Conservation (phyloP, 2,797 vertebrate species). For the Ataeniobius toweri region DNA sequence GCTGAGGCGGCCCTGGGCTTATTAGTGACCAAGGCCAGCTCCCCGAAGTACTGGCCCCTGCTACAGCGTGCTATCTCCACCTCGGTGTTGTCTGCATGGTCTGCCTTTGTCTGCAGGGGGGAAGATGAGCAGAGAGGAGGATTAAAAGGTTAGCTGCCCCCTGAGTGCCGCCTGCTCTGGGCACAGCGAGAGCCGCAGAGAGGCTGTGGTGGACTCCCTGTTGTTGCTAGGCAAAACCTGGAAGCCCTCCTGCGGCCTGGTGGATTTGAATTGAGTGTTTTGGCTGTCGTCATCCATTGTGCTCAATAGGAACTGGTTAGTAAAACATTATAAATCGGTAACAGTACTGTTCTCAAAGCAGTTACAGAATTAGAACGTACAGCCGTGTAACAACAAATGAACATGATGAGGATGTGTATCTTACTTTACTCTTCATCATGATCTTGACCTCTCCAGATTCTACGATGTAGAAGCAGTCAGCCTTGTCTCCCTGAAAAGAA, state of each 20-base stretch:
- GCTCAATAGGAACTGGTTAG: constrained; percentile 10
- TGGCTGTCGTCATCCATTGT: constrained; percentile 38
- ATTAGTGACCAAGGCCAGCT: constrained; percentile 97
- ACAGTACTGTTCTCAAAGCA: not conserved
- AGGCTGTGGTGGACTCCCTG: constrained; percentile 25
- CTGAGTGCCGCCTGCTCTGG: constrained; percentile 7
- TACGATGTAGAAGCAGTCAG: constrained; percentile 95
- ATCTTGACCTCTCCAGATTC: constrained; percentile 97
- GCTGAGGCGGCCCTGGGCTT: constrained; percentile 97
- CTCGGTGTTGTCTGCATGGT: constrained; percentile 90
- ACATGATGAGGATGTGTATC: constrained; percentile 26
- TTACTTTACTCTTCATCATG: constrained; percentile 99
- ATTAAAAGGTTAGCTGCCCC: constrained; percentile 49
- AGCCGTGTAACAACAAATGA: not conserved
- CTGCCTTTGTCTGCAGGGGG: constrained; percentile 86
- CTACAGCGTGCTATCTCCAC: constrained; percentile 93
- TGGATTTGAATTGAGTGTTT: constrained; percentile 32
- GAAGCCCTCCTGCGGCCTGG: constrained; percentile 23
- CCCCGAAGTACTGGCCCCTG: constrained; percentile 97
- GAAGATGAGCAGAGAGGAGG: constrained; percentile 17
- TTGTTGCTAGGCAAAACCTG: constrained; percentile 63
- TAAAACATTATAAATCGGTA: constrained; percentile 15
- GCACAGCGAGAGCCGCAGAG: constrained; percentile 21
- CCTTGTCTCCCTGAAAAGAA: constrained; percentile 88
- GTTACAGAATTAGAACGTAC: not conserved